Conservation (phyloP, 2,113 vertebrate species). For the Sorex fumeus region DNA sequence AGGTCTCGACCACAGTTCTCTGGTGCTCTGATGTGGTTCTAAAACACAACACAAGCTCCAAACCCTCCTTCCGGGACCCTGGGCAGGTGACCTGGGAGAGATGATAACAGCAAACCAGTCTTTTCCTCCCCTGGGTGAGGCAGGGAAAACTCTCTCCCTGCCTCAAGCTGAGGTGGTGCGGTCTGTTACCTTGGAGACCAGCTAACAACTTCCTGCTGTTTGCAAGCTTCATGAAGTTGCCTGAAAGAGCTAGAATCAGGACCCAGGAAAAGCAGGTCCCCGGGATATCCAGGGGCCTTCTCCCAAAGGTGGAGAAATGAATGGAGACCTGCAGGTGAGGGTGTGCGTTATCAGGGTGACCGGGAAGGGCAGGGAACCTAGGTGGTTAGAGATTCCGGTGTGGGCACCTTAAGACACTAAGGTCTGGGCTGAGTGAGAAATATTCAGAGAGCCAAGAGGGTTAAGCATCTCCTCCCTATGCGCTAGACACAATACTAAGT, state of each 20-base stretch:
- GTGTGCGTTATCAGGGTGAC: neutral
- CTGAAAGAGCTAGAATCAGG: conserved; percentile 2
- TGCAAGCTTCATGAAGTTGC: neutral
- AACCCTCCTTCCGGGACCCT: neutral
- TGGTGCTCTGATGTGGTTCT: neutral
- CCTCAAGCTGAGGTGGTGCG: conserved; percentile 48
- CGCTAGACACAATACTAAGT: neutral
- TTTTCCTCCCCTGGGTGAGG: neutral
- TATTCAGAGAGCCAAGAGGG: neutral
- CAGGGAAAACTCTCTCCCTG: neutral
- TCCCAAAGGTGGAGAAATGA: conserved; percentile 18
- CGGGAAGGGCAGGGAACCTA: neutral
- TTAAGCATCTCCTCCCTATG: neutral
- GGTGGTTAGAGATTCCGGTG: neutral
- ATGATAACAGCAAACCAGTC: no score
- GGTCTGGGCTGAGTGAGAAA: neutral
- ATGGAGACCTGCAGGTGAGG: conserved; percentile 27
- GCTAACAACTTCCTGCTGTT: conserved; percentile 57
- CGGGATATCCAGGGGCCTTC: neutral
- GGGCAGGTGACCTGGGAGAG: neutral
- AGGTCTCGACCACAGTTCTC: conserved; percentile 53
- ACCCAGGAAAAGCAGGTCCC: neutral
- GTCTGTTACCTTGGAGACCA: conserved; percentile 81
- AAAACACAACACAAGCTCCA: neutral
- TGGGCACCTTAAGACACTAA: neutral